phyloP scores from a whole-genome alignment of 2,113 vertebrate species.

The Rhynchopsitta pachyrhyncha region DNA sequence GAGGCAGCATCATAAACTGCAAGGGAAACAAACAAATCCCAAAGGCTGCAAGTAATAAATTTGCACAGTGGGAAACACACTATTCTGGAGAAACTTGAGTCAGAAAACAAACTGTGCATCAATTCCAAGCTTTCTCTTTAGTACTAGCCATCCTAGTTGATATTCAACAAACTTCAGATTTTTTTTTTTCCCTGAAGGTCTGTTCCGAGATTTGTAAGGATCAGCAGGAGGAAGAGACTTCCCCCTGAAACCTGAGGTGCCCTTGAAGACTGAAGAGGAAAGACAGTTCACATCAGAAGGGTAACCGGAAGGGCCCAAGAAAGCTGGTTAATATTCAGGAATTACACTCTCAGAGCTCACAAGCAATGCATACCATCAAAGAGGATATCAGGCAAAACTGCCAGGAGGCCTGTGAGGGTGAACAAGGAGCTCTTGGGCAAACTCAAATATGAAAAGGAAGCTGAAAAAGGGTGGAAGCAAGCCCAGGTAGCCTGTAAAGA shows the following conservation, averaged over 20 bases:
- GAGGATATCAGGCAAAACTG: not conserved
- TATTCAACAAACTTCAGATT: constrained; percentile 1
- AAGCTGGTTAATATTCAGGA: not conserved
- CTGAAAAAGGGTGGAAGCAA: not conserved
- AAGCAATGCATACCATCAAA: not conserved
- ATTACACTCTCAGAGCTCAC: not conserved
- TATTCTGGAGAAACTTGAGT: constrained; percentile 58
- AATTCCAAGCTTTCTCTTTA: constrained; percentile 33
- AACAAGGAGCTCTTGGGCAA: not conserved
- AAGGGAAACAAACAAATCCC: constrained; percentile 68
- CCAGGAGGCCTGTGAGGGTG: not conserved
- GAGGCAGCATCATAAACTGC: constrained; percentile 36
- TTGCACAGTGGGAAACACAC: constrained; percentile 55
- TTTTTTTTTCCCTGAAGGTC: not conserved
- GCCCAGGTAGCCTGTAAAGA: not conserved
- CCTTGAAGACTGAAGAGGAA: not conserved
- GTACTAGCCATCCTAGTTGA: constrained; percentile 7
- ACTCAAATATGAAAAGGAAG: not conserved
- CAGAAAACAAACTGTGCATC: constrained; percentile 55
- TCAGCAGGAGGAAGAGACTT: not conserved
- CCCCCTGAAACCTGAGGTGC: no score
- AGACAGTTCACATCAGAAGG: not conserved
- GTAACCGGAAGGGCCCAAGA: not conserved
- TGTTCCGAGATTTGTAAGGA: not conserved
- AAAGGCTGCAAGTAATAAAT: constrained; percentile 55